Evolutionary conservation across 2,888 invertebrate genomes (phyloP), one percentile per base, ranked within the genome.

Genomic region (Branchinecta sandiegonensis): DNA sequence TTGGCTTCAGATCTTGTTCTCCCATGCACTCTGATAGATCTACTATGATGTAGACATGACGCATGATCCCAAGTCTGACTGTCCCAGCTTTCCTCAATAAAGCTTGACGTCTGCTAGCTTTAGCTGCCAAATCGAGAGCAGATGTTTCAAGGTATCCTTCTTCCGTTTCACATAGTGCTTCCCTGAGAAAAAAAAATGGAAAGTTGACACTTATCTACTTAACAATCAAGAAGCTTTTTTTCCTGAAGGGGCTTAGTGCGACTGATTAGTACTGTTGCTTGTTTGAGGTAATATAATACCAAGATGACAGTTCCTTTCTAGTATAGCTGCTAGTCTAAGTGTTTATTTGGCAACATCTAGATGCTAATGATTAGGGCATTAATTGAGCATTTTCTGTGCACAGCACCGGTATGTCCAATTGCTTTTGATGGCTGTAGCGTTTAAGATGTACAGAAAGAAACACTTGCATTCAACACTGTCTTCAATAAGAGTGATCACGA

Each of bases 1-100:
- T 92, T 1, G 99, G 99, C 79, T 94, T 96, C 66, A 99, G 81
- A 80, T 97, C 96, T 76, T 94, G 94, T 73, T 89, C 89, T 56
- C 85, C 84, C 97, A 99, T 99, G 2, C 93, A 85, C 75, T 90
- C 89, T 0, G 97, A 97, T 77, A 91, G 88, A 78, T 99, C 99
- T 5, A 99, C 79, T 37, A 97, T 85, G 4, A 99, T 79, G 76
- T 88, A 91, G 69, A 99, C 78, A 79, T 99, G 96, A 66, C 99
- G 83, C 97, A 99, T 99, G 94, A 97, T 97, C 50, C 97, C 97
- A 48, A 99, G 83, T 69, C 94, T 85, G 65, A 92, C 87, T 71
- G 90, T 89, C 10, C 86, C 84, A 65, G 73, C 73, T 17, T 73
- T 73, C 71, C 83, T 82, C 71, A 87, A 85, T 65, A 87, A 84